Evolutionary conservation across 2,797 vertebrate species (phyloP).

Genomic region (Amazona ochrocephala): DNA sequence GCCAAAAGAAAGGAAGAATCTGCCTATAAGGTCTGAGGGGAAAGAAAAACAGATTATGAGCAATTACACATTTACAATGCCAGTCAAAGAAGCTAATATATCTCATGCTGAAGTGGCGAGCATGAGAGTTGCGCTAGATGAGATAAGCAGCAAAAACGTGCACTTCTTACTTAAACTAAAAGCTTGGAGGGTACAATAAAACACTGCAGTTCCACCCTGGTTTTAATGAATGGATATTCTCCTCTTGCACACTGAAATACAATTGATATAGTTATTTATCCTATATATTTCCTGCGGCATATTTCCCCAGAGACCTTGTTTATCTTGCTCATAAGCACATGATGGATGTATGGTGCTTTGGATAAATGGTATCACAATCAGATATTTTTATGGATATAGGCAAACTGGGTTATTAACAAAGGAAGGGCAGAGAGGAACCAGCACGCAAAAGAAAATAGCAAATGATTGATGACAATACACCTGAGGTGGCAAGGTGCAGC

Average conservation of each 20-base stretch:
- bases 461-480: conserved; percentile 75
- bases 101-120: conserved; percentile 56
- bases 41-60: conserved; percentile 4
- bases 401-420: conserved; percentile 78
- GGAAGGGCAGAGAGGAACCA: conserved; percentile 59
- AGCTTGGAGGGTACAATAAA: conserved; percentile 72
- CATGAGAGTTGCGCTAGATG: conserved; percentile 42
- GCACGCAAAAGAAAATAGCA: conserved; percentile 45
- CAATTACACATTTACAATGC: conserved; percentile 44
- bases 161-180: conserved; percentile 72
- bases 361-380: conserved; percentile 73
- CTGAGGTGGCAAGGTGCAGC: conserved; percentile 76
- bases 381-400: conserved; percentile 76
- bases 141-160: conserved; percentile 69
- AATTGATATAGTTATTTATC: conserved; percentile 74
- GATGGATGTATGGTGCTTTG: conserved; percentile 72
- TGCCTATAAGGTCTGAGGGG: not conserved
- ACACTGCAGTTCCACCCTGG: conserved; percentile 37
- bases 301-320: conserved; percentile 71
- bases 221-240: conserved; percentile 73
- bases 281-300: conserved; percentile 70
- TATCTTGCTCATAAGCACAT: conserved; percentile 53
- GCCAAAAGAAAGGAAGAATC: conserved; percentile 1
- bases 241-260: conserved; percentile 60
- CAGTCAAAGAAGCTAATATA: conserved; percentile 62